These are phyloP conservation scores for Microchrysa polita DNA, from an alignment of 2,888 invertebrate species.

Conservation along the genomic window DNA sequence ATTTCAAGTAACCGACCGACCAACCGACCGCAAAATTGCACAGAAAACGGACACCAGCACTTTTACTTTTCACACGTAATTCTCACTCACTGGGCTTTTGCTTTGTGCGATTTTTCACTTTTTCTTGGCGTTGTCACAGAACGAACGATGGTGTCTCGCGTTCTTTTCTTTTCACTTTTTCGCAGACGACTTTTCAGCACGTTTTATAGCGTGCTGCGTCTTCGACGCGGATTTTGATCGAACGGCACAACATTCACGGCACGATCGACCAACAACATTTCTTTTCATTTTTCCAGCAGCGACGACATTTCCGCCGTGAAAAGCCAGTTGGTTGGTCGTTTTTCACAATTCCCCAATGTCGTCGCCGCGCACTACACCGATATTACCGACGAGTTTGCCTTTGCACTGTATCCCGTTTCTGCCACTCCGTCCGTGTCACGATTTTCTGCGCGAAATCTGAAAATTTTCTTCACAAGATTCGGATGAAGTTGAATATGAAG, in stretches of 20 bases:
- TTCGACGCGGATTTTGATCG: slow-evolving; percentile 11
- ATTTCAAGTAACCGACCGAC: not conserved
- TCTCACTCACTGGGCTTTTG: slow-evolving; percentile 14
- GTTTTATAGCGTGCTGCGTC: too few relatives aligned
- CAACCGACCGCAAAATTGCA: not conserved
- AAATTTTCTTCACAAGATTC: not conserved
- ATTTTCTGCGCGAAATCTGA: slow-evolving; percentile 16
- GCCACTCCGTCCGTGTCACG: not conserved
- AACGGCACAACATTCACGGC: slow-evolving; percentile 26
- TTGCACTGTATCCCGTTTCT: slow-evolving; percentile 28
- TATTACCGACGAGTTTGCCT: slow-evolving; percentile 21
- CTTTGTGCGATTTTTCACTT: slow-evolving; percentile 7
- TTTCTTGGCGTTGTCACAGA: not conserved
- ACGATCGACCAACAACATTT: slow-evolving; percentile 29
- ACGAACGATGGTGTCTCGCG: slow-evolving; percentile 5
- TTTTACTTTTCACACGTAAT: slow-evolving; percentile 37
- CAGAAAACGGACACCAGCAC: slow-evolving; percentile 17
- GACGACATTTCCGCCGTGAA: slow-evolving; percentile 38
- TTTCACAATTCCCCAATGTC: not conserved
- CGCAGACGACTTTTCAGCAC: not conserved
- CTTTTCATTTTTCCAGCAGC: slow-evolving; percentile 41
- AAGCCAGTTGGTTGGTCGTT: not conserved
- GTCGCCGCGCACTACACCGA: slow-evolving; percentile 37
- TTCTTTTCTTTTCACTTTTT: slow-evolving; percentile 23
- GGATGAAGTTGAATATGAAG: not conserved